Evolutionary conservation across 2,113 vertebrate genomes (phyloP), one percentile per base, ranked within the genome.

Genomic region (Brienomyrus brachyistius): DNA sequence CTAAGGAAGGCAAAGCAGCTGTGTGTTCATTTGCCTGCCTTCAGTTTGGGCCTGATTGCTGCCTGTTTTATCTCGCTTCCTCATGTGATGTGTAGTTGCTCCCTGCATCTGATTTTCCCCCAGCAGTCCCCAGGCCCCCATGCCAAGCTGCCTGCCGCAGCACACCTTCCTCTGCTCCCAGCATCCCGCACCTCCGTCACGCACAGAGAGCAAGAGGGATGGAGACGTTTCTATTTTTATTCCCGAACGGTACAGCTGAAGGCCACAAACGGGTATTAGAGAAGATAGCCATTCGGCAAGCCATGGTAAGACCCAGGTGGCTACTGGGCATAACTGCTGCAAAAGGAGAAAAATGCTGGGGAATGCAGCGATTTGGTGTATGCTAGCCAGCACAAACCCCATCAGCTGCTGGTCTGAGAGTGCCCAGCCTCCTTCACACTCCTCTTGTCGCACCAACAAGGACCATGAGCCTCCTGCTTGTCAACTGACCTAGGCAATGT

Each of bases 201-300:
- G 35, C 48, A 48, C 77, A n/a, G 40, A 47, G 52, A 47, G 80
- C 40, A 35, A 89, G 80, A 13, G 83, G 52, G 89, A 48, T 47
- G 40, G 83, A 89, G 59, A 66, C 48, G 23, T 54, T 83, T 82
- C 35, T 59, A 84, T 89, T 84, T 89, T 83, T 70, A 86, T 86
- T 87, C 19, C 45, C 7, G 19, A 47, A 43, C 2, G 50, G 50
- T 87, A 62, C 21, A 47, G 31, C 52, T 62, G 52, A 50, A 62
- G 89, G 89, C 52, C 89, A 85, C 4, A 43, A 21, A 48, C 27
- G 7, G 9, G 51, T 40, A 35, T 31, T 80, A 21, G 48, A 51
- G 50, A 82, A 54, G 74, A 48, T 21, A 70, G 15, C 27, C 17
- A 40, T 56, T n/a, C 23, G 9, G 59, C 59, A 27, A 48, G 7